A percentile compares a stretch with the other conserved stretches of the same genome.
phyloP scores from a whole-genome alignment of 2,113 vertebrate genomes.

The Passer montanus region DNA sequence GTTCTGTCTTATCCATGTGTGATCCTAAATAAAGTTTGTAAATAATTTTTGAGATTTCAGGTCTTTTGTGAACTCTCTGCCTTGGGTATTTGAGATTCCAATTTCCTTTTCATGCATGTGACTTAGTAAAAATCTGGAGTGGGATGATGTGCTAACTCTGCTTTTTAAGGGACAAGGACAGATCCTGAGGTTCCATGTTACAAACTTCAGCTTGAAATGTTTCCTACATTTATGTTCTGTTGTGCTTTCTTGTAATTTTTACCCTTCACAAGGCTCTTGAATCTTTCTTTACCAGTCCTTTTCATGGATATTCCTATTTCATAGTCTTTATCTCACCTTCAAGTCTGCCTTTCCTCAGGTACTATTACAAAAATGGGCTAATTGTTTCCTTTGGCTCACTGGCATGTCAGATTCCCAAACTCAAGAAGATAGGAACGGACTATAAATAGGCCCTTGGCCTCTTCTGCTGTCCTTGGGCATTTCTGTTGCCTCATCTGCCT shows the following conservation, averaged over 20 bases:
- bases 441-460: not conserved
- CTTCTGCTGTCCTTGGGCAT: not conserved
- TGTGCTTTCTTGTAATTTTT: not conserved
- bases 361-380: not conserved
- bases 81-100: not conserved
- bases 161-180: not conserved
- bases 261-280: not conserved
- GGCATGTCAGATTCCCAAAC: not conserved
- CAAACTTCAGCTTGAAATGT: not conserved
- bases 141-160: not conserved
- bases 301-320: not conserved
- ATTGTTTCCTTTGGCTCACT: not conserved
- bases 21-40: not conserved
- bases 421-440: rapidly evolving
- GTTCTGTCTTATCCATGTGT: no score
- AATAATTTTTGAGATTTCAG: not conserved
- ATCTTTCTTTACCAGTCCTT: not conserved
- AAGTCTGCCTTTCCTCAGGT: not conserved
- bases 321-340: not conserved
- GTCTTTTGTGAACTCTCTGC: not conserved
- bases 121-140: not conserved
- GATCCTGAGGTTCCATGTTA: not conserved
- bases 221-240: not conserved
- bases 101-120: not conserved
- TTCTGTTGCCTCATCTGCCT: not conserved